Percentiles rank a stretch among this genome's conserved stretches.
Evolutionary conservation across 2,888 invertebrate species (phyloP).

Genomic region (Synanthedon vespiformis): DNA sequence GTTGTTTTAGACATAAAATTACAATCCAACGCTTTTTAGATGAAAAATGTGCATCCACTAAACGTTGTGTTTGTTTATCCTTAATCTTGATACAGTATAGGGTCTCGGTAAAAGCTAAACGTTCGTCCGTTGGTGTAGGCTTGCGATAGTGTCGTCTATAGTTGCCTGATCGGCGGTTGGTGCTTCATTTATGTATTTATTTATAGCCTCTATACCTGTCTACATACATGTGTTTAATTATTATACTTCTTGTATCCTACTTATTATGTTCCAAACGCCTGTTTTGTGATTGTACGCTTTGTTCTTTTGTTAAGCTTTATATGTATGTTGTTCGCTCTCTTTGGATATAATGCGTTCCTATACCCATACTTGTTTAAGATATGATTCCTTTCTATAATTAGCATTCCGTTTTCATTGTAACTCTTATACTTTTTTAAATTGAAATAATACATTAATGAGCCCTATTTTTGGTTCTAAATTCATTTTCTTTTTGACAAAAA

Average conservation of each 20-base stretch:
- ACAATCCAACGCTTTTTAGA: no score
- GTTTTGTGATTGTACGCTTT: conserved; percentile 58
- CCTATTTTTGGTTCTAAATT: no score
- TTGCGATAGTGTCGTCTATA: conserved; percentile 33
- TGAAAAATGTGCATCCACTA: no score
- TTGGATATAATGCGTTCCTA: conserved; percentile 1
- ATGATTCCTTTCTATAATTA: not conserved
- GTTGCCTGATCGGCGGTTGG: conserved; percentile 53
- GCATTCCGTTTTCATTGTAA: not conserved
- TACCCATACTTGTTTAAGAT: no score
- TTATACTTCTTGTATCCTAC: conserved; percentile 32
- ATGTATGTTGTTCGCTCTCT: conserved; percentile 6
- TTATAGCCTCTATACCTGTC: conserved; percentile 36
- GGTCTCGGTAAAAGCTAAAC: conserved; percentile 17
- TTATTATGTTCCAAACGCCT: conserved; percentile 31
- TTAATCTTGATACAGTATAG: conserved; percentile 12
- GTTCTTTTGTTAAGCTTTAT: conserved; percentile 5
- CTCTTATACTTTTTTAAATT: not conserved
- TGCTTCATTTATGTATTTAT: conserved; percentile 64
- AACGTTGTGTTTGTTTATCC: not conserved
- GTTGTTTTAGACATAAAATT: not conserved
- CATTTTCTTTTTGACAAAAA: no score
- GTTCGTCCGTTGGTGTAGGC: conserved; percentile 47
- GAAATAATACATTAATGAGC: no score
- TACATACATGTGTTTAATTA: conserved; percentile 46